These are phyloP conservation scores for Caenorhabditis brenneri DNA, from an alignment of 1,140 invertebrate genomes.

Conservation along the genomic window DNA sequence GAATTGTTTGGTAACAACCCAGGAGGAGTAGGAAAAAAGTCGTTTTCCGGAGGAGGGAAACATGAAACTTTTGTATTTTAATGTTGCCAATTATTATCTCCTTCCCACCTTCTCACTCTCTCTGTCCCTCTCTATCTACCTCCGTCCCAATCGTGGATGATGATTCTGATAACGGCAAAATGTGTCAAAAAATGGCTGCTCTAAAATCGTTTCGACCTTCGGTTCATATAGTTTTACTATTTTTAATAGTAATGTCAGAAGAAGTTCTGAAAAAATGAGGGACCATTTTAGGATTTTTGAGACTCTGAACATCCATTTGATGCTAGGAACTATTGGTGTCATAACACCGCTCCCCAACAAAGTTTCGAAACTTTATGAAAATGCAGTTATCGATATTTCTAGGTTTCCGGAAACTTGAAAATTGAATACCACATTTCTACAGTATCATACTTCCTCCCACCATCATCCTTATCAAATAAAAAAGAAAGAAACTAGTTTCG, in stretches of 20 bases:
- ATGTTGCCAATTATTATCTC: neutral
- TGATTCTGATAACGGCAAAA: constrained; percentile 5
- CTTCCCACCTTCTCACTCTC: no score
- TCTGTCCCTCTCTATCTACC: no score
- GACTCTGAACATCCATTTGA: no score
- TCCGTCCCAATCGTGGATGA: no score
- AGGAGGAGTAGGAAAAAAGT: neutral
- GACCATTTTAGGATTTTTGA: no score
- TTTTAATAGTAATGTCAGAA: no score
- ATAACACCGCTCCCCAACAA: no score
- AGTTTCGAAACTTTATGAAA: no score
- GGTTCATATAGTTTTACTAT: neutral
- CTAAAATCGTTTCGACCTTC: neutral
- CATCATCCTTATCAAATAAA: neutral
- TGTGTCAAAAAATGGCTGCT: constrained; percentile 22
- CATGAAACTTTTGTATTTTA: neutral
- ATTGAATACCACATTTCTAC: neutral
- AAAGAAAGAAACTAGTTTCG: constrained; percentile 21
- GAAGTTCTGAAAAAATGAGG: no score
- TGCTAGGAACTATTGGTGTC: no score
- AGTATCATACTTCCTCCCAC: no score
- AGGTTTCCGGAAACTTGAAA: neutral
- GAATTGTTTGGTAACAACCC: neutral
- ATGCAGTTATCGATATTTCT: no score
- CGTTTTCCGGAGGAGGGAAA: neutral